Conservation (phyloP, 2,113 vertebrate genomes). For the Leptosomus discolor region DNA sequence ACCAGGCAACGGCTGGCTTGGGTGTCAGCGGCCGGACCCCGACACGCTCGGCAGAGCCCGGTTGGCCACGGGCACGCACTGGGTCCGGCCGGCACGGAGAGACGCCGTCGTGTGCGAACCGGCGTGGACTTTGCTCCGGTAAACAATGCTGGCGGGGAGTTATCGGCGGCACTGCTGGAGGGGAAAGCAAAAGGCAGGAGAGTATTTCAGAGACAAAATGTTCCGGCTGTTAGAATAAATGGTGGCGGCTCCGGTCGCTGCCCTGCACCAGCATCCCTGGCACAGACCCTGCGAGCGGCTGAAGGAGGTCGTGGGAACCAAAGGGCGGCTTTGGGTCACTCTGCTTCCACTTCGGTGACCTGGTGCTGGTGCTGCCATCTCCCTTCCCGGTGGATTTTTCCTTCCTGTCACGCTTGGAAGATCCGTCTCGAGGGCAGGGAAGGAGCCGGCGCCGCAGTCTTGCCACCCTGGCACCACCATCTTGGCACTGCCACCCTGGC, state of each 20-base stretch:
- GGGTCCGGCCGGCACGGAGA: fast-evolving
- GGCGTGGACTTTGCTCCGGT: background rate
- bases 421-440: background rate
- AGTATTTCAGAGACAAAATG: background rate
- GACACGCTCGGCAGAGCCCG: background rate
- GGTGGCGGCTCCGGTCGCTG: fast-evolving
- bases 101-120: fast-evolving
- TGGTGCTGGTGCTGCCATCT: background rate
- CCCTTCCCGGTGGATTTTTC: background rate
- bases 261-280: fast-evolving
- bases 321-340: background rate
- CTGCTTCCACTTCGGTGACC: background rate
- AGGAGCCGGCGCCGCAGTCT: fast-evolving
- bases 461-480: background rate
- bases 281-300: background rate
- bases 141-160: background rate
- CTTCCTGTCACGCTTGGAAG: background rate
- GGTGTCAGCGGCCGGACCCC: background rate
- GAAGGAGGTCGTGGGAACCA: background rate
- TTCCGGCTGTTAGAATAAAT: background rate
- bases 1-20: constrained; percentile 53
- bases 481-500: background rate
- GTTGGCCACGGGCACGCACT: fast-evolving
- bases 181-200: background rate
- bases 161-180: background rate